Base-by-base conservation (phyloP, 2,888 invertebrate genomes). In the Tinea trinotella region DNA sequence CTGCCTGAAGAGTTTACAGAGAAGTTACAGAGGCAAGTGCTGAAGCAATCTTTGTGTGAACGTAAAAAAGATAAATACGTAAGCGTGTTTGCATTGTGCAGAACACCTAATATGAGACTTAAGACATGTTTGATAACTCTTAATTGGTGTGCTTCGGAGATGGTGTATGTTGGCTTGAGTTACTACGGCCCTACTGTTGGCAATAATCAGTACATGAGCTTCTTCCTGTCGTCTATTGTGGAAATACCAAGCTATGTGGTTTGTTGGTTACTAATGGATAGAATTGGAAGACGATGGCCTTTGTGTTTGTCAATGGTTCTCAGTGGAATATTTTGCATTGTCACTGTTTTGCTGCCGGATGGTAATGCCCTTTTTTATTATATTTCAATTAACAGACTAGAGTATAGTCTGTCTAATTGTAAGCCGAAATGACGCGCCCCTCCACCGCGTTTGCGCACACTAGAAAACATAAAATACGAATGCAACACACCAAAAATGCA, bases 111-210 rank as follows among this genome's bases (percentile, higher is more conserved):
- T 70, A 94, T 96, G 92, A 87, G 96, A 48, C 77, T 96, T 10
- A 97, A 96, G 76, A 96, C 96, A 0, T 89, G 90, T 60, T 79
- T 96, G 54, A 95, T 96, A 54, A 95, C 95, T 0, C 74, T 95
- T 17, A 95, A 94, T 71, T 96, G 95, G 96, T 96, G 97, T 70
- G 95, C 96, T 52, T 96, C 95, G 63, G 95, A 96, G 67, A 95
- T 94, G 74, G 96, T 96, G 1, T 97, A 97, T 68, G 93, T 97
- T 13, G 97, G 97, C 0, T 85, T 97, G 35, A 96, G 95, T 61
- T 96, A 96, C 68, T 97, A 97, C 64, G 95, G 96, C 0, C 96
- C 96, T 7, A 92, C 95, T 1, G 87, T 97, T 54, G 96, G 96
- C 7, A 93, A 88, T 64, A 93, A 96, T 72, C 93, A 95, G 64